Evolutionary conservation across 2,797 vertebrate genomes (phyloP), one percentile per base, ranked within the genome.

Genomic region (Pachyuromys duprasi): DNA sequence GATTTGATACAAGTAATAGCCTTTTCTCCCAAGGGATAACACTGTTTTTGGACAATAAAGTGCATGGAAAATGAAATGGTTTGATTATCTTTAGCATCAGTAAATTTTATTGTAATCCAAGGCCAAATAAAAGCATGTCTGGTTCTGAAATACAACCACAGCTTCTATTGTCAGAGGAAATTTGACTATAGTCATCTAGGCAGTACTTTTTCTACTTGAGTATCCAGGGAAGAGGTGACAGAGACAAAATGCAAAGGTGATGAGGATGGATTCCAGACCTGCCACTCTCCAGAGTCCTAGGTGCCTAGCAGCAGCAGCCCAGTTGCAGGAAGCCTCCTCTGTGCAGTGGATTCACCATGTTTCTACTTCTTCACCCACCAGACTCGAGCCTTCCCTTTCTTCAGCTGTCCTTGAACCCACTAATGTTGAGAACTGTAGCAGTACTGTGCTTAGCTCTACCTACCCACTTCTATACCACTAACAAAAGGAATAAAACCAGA

Each of bases 41-140:
- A 97, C 33, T 53, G 93, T 95, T 81, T 96, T 79, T 86, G 97
- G 65, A 89, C 81, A 93, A 79, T 94, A 95, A 96, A 97, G 95
- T 57, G n/a, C 94, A 96, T 31, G 45, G 74, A 80, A 97, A 97
- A 79, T 96, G 36, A 93, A 96, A 94, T 87, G 70, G 86, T 91
- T 96, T 95, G 74, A 95, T 96, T 94, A 92, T 92, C 86, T 97
- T 96, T 88, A 97, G 82, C 94, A 95, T 89, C 75, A 89, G 81
- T 92, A 88, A 95, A 95, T 93, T 96, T 96, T 90, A 96, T 67
- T 94, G 31, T 69, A 97, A 96, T 84, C 87, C 74, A 74, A 57
- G 70, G 90, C 62, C 96, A 95, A 94, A 94, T 92, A 86, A 72
- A 94, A 92, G 70, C 91, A 80, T 74, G 87, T 94, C 97, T 95